These are phyloP conservation scores for Balearica regulorum DNA, from an alignment of 2,797 vertebrate genomes.

Conservation along the genomic window DNA sequence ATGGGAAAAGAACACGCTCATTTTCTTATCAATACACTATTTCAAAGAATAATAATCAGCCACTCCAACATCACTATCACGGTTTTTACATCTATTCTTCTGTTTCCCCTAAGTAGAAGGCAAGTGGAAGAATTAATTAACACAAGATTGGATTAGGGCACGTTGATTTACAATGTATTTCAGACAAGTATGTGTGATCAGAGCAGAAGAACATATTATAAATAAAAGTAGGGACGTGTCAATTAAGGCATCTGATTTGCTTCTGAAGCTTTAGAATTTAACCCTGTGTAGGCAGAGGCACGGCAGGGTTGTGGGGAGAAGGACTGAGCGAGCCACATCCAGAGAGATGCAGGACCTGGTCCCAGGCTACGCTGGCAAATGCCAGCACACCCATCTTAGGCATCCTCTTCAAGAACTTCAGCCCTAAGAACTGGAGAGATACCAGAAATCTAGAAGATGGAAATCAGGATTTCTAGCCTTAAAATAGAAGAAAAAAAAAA, in stretches of 20 bases:
- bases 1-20: not conserved
- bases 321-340: fast-evolving
- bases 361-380: not conserved
- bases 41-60: slow-evolving; percentile 12
- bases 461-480: not conserved
- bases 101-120: not conserved
- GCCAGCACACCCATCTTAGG: not conserved
- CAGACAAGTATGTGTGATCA: not conserved
- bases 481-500: not conserved
- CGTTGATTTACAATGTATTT: not conserved
- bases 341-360: not conserved
- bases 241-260: not conserved
- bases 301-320: not conserved
- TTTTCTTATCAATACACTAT: slow-evolving; percentile 1
- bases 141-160: not conserved
- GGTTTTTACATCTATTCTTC: slow-evolving; percentile 7
- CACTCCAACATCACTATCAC: not conserved
- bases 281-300: not conserved
- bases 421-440: not conserved
- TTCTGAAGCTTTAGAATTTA: not conserved
- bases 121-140: slow-evolving; percentile 48
- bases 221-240: slow-evolving; percentile 22
- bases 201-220: not conserved
- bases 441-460: not conserved
- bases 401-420: not conserved